A percentile compares a stretch with the other conserved stretches of the same genome.
These are phyloP conservation scores for Caenorhabditis sinica DNA, from an alignment of 2,888 invertebrate genomes.

Conservation along the genomic window DNA sequence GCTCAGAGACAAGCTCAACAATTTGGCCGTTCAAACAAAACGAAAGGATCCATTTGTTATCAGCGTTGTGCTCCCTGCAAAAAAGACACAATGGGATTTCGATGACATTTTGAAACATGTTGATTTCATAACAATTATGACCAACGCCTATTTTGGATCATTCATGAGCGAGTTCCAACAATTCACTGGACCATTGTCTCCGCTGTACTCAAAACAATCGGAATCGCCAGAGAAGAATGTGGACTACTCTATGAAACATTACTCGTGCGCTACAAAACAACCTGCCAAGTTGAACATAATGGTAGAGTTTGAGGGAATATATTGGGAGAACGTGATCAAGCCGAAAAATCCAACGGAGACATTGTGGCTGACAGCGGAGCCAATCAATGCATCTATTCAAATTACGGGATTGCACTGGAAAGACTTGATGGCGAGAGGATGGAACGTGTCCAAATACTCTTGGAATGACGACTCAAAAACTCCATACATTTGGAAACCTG, in stretches of 20 bases:
- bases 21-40: not conserved
- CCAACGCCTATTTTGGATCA: no score
- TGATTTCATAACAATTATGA: not conserved
- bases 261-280: not conserved
- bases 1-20: not conserved
- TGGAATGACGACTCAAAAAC: not conserved
- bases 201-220: not conserved
- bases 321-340: not conserved
- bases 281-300: not conserved
- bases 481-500: conserved; percentile 1
- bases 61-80: not conserved
- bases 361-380: not conserved
- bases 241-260: not conserved
- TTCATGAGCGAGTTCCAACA: no score
- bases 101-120: not conserved
- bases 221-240: not conserved
- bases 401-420: not conserved
- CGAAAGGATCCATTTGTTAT: not conserved
- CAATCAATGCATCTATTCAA: not conserved
- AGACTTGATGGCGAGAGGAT: not conserved
- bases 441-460: not conserved
- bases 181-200: no score
- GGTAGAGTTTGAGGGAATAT: not conserved
- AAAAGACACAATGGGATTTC: conserved; percentile 48
- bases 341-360: not conserved